Evolutionary conservation across 1,140 invertebrate species (phyloP).

Genomic region (Trachymyrmex septentrionalis): DNA sequence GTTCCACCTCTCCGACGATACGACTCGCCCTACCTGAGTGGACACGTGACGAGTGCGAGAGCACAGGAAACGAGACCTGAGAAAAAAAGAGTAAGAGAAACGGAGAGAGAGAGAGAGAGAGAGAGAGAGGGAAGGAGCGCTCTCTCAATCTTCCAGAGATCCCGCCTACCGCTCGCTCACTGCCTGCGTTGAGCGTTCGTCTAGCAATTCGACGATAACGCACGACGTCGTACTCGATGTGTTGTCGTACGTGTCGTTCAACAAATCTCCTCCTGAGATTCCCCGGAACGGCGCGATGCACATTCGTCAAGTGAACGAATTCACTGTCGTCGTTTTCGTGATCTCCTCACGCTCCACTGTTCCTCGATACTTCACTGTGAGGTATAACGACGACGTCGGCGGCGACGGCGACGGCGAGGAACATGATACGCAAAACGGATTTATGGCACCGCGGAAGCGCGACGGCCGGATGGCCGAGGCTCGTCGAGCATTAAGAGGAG

Average conservation of each 20-base stretch:
- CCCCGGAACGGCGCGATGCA: neutral
- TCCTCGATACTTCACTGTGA: neutral
- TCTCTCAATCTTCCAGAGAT: slow-evolving; percentile 36
- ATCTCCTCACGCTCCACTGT: neutral
- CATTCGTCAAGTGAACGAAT: neutral
- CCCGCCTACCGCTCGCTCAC: neutral
- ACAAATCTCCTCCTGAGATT: neutral
- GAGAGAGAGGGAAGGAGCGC: neutral
- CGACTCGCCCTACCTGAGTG: slow-evolving; percentile 55
- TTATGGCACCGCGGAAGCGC: slow-evolving; percentile 27
- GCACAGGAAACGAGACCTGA: slow-evolving; percentile 60
- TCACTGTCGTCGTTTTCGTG: too few relatives aligned
- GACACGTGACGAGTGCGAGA: slow-evolving; percentile 57
- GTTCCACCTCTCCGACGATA: slow-evolving; percentile 39
- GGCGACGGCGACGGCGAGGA: neutral
- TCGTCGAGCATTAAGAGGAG: slow-evolving; percentile 61
- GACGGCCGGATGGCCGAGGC: slow-evolving; percentile 24
- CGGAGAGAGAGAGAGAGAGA: slow-evolving; percentile 21
- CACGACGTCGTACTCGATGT: neutral
- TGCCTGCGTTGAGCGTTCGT: neutral
- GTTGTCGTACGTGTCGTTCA: neutral
- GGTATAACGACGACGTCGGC: neutral
- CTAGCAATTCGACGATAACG: slow-evolving; percentile 17
- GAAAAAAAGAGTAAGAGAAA: slow-evolving; percentile 55
- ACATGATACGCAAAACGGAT: neutral